phyloP scores from a whole-genome alignment of 92 coral and sea anemone genomes.

The Parazoanthus atlanticus region DNA sequence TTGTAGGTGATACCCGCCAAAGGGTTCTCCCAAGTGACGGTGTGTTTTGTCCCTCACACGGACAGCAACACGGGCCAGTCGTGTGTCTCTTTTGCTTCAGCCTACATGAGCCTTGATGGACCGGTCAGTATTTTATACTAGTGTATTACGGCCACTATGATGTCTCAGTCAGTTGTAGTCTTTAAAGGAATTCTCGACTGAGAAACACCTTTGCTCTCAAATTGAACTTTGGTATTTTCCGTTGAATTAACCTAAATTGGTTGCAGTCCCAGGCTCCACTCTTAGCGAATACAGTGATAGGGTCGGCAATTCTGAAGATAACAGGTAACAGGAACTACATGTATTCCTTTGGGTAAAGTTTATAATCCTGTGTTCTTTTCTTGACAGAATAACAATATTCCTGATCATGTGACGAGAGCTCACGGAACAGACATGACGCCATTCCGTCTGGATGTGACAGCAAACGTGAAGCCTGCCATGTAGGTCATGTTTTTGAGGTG shows the following conservation, averaged over 20 bases:
- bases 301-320: too few species aligned
- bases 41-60: conserved; percentile 75
- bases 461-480: conserved; percentile 88
- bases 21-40: conserved; percentile 70
- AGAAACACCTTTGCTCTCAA: too few species aligned
- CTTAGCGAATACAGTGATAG: too few species aligned
- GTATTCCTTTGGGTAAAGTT: neutral
- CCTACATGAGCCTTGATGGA: conserved; percentile 87
- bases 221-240: too few species aligned
- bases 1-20: conserved; percentile 89
- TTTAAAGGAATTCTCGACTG: too few species aligned
- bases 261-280: too few species aligned
- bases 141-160: too few species aligned
- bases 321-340: too few species aligned
- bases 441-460: conserved; percentile 90
- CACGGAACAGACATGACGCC: conserved; percentile 80
- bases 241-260: too few species aligned
- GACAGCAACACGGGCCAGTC: conserved; percentile 63
- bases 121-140: conserved; percentile 53
- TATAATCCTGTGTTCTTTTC: neutral
- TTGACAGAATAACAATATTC: conserved; percentile 62
- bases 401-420: conserved; percentile 71
- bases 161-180: too few species aligned
- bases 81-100: conserved; percentile 83
- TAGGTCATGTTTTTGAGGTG: conserved; percentile 42